These are phyloP conservation scores for Argyrosomus regius DNA, from an alignment of 2,797 vertebrate genomes.

Conservation along the genomic window DNA sequence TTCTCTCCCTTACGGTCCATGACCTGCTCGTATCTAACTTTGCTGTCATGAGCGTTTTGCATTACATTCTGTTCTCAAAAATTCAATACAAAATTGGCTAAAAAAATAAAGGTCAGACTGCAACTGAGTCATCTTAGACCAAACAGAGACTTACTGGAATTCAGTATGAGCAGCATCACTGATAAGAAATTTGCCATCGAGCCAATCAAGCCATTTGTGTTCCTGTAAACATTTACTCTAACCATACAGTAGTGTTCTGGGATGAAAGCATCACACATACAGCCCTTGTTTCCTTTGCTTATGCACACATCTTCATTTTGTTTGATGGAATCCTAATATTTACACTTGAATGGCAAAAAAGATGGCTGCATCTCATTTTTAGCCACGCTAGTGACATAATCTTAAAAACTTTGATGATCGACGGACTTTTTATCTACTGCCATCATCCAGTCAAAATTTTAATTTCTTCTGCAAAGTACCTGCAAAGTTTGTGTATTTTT, in stretches of 20 bases:
- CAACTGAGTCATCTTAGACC: constrained; percentile 34
- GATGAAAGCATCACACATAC: constrained; percentile 28
- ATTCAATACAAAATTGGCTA: too few relatives aligned
- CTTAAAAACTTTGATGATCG: not conserved
- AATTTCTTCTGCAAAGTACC: too few relatives aligned
- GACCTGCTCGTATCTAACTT: too few relatives aligned
- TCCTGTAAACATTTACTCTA: constrained; percentile 47
- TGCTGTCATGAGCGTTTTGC: too few relatives aligned
- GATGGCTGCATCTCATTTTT: not conserved
- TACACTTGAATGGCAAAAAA: constrained; percentile 25
- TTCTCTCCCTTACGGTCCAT: too few relatives aligned
- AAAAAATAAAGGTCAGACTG: not conserved
- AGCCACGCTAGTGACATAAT: not conserved
- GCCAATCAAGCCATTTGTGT: constrained; percentile 28
- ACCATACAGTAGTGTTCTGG: not conserved
- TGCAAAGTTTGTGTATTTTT: too few relatives aligned
- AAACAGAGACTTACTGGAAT: constrained; percentile 49
- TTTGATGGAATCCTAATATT: constrained; percentile 48
- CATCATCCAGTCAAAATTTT: not conserved
- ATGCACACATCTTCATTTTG: constrained; percentile 16
- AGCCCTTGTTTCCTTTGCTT: constrained; percentile 38
- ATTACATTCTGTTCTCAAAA: too few relatives aligned
- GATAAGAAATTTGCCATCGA: constrained; percentile 19
- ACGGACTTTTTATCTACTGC: not conserved
- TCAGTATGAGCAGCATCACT: constrained; percentile 11